Base-by-base conservation (phyloP, 2,888 invertebrate genomes). In the Cataglyphis albicans region DNA sequence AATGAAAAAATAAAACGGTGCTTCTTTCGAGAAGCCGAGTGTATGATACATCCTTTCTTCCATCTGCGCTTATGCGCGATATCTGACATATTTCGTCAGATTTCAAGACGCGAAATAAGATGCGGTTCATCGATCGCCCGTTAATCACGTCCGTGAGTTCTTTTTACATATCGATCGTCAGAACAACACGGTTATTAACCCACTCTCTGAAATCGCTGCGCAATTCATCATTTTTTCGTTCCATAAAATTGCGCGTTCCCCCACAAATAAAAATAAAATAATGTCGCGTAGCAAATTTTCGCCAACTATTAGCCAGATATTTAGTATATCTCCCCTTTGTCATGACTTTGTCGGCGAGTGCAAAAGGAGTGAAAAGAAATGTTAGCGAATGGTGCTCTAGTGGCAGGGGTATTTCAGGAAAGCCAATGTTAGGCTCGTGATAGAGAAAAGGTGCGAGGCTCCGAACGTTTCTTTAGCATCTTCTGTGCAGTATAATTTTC, bases 11-110 rank as follows among this genome's bases (percentile, higher is more conserved):
- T 76, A 52, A 82, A 65, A 81, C 65, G 41, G 68, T 80, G 32
- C 44, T 48, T 83, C 59, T 38, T 76, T 73, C 64, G 65, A 48
- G 48, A 87, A 87, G 82, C 85, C 74, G 38, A 75, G 89, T 88
- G 90, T 91, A 90, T 86, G 72, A 21, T 21, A 21, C 87, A 87
- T 86, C 52, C 83, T 82, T 76, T 67, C 64, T 38, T 44, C 44
- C 63, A 32, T 0, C 52, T 29, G 21, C n/a, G 52, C 32, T 29
- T 12, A 6, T 18, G 15, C 41, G 44, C 25, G 1, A 25, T 1
- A 48, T 67, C 68, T 35, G 57, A 59, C 67, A 10, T 4, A 6
- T 76, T 76, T 3, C 21, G 55, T 21, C 65, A 55, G 75, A 68
- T 64, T 25, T 52, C 38, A 41, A 15, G 59, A 55, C 52, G 55